phyloP scores from a whole-genome alignment of 2,113 vertebrate species.

The Centrocercus urophasianus region DNA sequence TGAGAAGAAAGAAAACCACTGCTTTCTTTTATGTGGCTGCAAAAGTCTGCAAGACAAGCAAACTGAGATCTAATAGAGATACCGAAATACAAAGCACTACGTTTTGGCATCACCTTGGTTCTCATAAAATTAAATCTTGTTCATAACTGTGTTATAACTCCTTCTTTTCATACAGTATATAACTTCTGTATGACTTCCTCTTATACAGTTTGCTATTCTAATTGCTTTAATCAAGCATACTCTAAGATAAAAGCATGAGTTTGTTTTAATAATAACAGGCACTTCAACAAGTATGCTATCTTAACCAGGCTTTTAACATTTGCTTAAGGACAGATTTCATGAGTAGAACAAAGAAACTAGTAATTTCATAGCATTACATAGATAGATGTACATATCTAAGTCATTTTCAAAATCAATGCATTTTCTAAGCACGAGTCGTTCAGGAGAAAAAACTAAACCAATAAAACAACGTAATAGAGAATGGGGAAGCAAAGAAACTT shows the following conservation, averaged over 20 bases:
- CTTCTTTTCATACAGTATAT: neutral
- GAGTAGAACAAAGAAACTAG: neutral
- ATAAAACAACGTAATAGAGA: neutral
- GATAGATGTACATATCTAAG: neutral
- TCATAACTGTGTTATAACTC: neutral
- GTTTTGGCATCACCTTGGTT: neutral
- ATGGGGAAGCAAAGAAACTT: neutral
- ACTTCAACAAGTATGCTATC: slow-evolving; percentile 25
- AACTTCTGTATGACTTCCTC: neutral
- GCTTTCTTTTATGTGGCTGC: neutral
- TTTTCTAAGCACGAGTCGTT: neutral
- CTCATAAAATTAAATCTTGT: neutral
- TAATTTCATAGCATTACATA: neutral
- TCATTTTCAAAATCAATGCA: neutral
- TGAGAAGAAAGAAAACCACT: neutral
- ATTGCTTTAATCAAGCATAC: slow-evolving; percentile 62
- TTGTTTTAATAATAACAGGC: slow-evolving; percentile 31
- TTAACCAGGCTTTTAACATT: neutral
- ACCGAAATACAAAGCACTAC: neutral
- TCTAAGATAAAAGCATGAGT: neutral
- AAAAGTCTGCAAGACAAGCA: neutral
- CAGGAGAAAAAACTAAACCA: neutral
- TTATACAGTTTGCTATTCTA: slow-evolving; percentile 34
- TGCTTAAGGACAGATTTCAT: neutral
- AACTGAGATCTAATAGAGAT: neutral